phyloP scores from a whole-genome alignment of 2,113 vertebrate genomes.

The Notechis scutatus region DNA sequence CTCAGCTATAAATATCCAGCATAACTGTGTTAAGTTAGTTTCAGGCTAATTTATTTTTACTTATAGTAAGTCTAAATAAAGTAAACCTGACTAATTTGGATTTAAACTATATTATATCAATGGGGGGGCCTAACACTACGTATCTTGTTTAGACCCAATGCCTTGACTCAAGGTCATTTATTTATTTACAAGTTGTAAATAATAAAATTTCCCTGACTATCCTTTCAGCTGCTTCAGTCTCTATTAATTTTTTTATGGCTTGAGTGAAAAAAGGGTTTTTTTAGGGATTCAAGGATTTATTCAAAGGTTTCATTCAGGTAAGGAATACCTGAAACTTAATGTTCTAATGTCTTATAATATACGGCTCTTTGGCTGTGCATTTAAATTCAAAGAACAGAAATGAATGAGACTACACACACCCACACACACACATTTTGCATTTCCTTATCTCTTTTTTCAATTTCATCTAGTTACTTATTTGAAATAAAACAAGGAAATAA shows the following conservation, averaged over 20 bases:
- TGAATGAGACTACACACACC: conserved; percentile 1
- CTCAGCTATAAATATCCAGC: too few relatives aligned
- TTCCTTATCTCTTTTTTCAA: conserved; percentile 36
- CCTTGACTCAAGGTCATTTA: background rate
- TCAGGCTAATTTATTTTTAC: background rate
- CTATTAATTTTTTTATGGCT: background rate
- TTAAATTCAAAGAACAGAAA: conserved; percentile 11
- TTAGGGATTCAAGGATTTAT: background rate
- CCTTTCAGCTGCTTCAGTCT: background rate
- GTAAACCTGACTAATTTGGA: background rate
- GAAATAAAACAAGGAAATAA: conserved; percentile 66
- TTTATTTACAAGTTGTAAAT: background rate
- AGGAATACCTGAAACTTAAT: conserved; percentile 1
- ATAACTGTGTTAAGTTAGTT: background rate
- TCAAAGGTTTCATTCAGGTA: background rate
- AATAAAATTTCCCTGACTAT: background rate
- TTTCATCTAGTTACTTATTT: conserved; percentile 58
- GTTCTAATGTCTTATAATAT: background rate
- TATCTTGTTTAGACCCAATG: background rate
- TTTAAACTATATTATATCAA: background rate
- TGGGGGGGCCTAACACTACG: background rate
- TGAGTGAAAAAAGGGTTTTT: background rate
- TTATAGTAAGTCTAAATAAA: background rate
- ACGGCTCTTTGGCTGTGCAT: background rate
- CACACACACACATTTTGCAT: background rate